These are phyloP conservation scores for Teleogryllus occipitalis DNA, from an alignment of 1,140 invertebrate species.

Conservation along the genomic window DNA sequence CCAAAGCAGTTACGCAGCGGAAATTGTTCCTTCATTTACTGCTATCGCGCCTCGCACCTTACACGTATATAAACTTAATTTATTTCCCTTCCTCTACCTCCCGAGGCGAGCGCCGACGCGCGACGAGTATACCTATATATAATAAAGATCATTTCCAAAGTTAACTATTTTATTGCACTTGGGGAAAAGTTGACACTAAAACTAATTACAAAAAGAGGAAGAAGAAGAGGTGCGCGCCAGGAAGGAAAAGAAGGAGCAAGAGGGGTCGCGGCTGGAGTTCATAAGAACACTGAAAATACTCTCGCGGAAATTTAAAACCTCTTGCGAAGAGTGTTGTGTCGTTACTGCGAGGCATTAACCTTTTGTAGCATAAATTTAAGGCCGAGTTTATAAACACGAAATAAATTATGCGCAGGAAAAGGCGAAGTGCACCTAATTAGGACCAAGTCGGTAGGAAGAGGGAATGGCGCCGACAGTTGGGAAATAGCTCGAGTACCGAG, in stretches of 20 bases:
- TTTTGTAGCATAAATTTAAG: not conserved
- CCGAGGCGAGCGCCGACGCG: not conserved
- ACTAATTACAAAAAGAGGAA: slow-evolving; percentile 5
- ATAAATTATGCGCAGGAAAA: not conserved
- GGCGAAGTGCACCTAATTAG: not conserved
- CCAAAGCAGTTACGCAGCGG: not conserved
- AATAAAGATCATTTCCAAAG: slow-evolving; percentile 5
- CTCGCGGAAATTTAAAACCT: not conserved
- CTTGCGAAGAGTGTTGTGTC: not conserved
- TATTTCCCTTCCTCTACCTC: slow-evolving; percentile 12
- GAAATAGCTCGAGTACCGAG: too few species aligned
- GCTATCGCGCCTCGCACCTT: slow-evolving; percentile 12
- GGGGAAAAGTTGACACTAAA: slow-evolving; percentile 1
- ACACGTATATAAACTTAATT: slow-evolving; percentile 17
- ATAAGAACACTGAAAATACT: slow-evolving; percentile 5
- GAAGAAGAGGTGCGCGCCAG: not conserved
- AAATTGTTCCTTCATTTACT: slow-evolving; percentile 17
- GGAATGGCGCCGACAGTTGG: not conserved
- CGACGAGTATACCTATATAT: not conserved
- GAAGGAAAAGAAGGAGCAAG: not conserved
- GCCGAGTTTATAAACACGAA: not conserved
- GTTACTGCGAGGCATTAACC: not conserved
- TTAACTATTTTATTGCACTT: slow-evolving; percentile 6
- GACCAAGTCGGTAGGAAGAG: not conserved
- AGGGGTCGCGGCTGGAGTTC: not conserved